Percentiles rank a stretch among this genome's conserved stretches.
Evolutionary conservation across 2,888 invertebrate genomes (phyloP).

Genomic region (Campoplex nolae): DNA sequence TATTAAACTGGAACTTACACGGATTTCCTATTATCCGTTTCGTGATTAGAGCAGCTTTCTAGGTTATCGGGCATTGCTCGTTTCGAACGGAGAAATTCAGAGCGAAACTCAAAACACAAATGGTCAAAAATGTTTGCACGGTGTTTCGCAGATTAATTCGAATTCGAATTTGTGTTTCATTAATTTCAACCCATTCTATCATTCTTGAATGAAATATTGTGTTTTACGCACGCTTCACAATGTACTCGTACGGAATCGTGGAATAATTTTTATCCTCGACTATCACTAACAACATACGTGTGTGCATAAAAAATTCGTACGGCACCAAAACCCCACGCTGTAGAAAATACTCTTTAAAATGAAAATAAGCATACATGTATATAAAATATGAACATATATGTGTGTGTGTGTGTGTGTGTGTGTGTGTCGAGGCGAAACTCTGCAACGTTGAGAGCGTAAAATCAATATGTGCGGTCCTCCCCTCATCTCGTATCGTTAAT

Average conservation of each 20-base stretch:
- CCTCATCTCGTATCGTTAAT: slow-evolving; percentile 67
- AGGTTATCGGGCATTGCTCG: slow-evolving; percentile 28
- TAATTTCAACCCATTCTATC: neutral
- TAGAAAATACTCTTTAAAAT: neutral
- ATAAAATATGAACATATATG: slow-evolving; percentile 4
- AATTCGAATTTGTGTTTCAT: neutral
- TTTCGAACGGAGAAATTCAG: neutral
- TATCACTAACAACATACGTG: neutral
- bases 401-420: slow-evolving; percentile 4
- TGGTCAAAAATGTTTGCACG: too few relatives aligned
- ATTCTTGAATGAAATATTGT: neutral
- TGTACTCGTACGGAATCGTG: neutral
- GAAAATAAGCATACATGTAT: neutral
- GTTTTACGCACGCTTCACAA: neutral
- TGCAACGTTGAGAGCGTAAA: slow-evolving; percentile 59
- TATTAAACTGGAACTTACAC: slow-evolving; percentile 69
- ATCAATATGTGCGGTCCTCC: slow-evolving; percentile 68
- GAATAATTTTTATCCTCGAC: neutral
- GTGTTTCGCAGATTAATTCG: neutral
- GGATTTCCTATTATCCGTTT: slow-evolving; percentile 66
- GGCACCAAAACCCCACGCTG: neutral
- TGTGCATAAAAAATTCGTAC: neutral
- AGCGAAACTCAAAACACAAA: neutral
- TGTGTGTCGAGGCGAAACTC: slow-evolving; percentile 15
- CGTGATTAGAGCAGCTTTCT: slow-evolving; percentile 55